phyloP scores from a whole-genome alignment of 2,113 vertebrate species.

The Anoura caudifer region DNA sequence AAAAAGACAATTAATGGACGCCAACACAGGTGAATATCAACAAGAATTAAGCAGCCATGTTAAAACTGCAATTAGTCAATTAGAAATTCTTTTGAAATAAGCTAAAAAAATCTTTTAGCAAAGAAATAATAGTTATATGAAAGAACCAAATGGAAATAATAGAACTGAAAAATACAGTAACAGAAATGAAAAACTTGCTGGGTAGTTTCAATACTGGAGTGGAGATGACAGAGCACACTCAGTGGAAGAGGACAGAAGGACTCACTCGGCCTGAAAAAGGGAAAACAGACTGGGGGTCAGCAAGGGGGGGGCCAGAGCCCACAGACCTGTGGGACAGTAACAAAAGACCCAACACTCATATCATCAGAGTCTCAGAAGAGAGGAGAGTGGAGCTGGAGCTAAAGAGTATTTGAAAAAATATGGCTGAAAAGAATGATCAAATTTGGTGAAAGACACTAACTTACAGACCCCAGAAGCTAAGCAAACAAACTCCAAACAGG shows the following conservation, averaged over 20 bases:
- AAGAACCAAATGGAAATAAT: not conserved
- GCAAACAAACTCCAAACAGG: not conserved
- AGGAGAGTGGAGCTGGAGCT: not conserved
- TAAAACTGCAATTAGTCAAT: not conserved
- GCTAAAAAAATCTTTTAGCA: not conserved
- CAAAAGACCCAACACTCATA: not conserved
- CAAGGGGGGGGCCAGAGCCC: not conserved
- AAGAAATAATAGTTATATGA: not conserved
- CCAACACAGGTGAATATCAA: not conserved
- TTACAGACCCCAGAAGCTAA: not conserved
- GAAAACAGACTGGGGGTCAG: not conserved
- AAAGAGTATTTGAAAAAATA: not conserved
- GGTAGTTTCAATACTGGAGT: not conserved
- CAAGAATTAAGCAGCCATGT: not conserved
- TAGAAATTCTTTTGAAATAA: not conserved
- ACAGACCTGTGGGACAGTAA: not conserved
- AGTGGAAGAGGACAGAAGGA: not conserved
- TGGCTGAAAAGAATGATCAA: not conserved
- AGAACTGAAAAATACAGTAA: not conserved
- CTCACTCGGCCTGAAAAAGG: not conserved
- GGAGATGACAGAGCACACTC: not conserved
- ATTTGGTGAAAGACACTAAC: not conserved
- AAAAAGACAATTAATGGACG: not conserved
- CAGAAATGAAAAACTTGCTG: not conserved
- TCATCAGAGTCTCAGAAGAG: not conserved